These are phyloP conservation scores for Mya arenaria DNA, from an alignment of 1,140 invertebrate genomes.

Conservation along the genomic window DNA sequence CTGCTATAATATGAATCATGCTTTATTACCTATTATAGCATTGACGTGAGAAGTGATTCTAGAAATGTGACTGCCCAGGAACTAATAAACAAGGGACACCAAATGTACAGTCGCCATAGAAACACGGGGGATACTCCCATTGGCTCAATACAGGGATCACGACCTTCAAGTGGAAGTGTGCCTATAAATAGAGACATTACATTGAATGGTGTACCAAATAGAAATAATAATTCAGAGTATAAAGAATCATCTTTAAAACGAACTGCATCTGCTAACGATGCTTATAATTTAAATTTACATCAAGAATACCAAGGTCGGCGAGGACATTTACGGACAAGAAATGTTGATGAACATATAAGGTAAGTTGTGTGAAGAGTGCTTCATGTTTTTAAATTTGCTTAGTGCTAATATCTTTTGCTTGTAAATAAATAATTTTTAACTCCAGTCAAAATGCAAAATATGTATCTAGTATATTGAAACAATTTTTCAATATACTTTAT, in stretches of 20 bases:
- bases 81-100: constrained; percentile 44
- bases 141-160: constrained; percentile 25
- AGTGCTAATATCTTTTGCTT: no score
- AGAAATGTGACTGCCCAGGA: constrained; percentile 27
- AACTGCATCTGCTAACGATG: constrained; percentile 29
- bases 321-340: constrained; percentile 58
- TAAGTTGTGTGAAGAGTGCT: not conserved
- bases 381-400: no score
- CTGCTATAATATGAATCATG: no score
- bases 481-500: no score
- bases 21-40: no score
- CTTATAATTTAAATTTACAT: constrained; percentile 64
- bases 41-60: not conserved
- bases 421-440: no score
- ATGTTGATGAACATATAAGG: constrained; percentile 21
- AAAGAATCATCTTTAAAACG: constrained; percentile 40
- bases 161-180: constrained; percentile 52
- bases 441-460: no score
- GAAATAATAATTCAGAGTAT: constrained; percentile 14
- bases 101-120: constrained; percentile 56
- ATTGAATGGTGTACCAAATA: not conserved
- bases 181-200: constrained; percentile 28
- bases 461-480: no score
- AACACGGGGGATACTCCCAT: constrained; percentile 37
- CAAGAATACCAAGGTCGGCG: constrained; percentile 69